Evolutionary conservation across 2,113 vertebrate genomes (phyloP).

Genomic region (Cnemophilus loriae): DNA sequence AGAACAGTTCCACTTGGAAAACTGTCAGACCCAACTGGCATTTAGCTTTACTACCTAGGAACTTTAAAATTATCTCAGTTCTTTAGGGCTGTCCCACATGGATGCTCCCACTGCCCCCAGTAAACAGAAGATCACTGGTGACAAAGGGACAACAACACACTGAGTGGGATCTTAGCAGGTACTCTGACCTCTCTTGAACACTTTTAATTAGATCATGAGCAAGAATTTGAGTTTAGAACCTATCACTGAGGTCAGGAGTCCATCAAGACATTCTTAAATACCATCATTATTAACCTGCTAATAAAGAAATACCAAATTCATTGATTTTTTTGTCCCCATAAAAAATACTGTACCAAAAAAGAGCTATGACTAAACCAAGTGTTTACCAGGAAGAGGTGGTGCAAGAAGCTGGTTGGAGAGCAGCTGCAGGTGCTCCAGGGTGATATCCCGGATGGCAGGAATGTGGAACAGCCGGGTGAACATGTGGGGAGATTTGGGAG

Average conservation of each 20-base stretch:
- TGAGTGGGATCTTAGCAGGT: neutral
- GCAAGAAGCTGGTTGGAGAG: slow-evolving; percentile 96
- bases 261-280: neutral
- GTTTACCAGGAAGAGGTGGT: slow-evolving; percentile 90
- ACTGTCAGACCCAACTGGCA: neutral
- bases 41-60: neutral
- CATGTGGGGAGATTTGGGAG: slow-evolving; percentile 91
- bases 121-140: neutral
- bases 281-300: neutral
- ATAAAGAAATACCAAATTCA: neutral
- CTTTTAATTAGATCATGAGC: neutral
- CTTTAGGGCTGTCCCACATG: neutral
- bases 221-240: neutral
- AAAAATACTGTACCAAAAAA: neutral
- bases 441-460: slow-evolving; percentile 93
- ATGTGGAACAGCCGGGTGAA: slow-evolving; percentile 97
- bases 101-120: neutral
- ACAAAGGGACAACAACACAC: neutral
- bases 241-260: neutral
- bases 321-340: neutral
- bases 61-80: neutral
- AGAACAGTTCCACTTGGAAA: neutral
- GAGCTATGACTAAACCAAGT: neutral
- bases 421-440: slow-evolving; percentile 93
- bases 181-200: neutral